These are phyloP conservation scores for Diadema setosum DNA, from an alignment of 35 echinoderm and acorn worm species.

Conservation along the genomic window DNA sequence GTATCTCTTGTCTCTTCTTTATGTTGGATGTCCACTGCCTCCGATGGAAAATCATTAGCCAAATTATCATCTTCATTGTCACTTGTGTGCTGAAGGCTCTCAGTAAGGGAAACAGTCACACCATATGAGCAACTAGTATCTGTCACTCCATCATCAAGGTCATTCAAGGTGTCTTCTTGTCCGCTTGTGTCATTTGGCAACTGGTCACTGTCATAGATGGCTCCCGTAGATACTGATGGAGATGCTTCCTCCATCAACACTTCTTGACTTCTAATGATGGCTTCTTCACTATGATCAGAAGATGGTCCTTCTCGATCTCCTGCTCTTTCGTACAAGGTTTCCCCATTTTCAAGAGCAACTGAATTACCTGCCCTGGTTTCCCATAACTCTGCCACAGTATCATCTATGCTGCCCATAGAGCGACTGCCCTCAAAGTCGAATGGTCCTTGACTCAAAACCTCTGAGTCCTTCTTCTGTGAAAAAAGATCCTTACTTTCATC, in stretches of 20 bases:
- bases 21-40: neutral
- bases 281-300: too few relatives aligned
- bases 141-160: neutral
- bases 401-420: too few relatives aligned
- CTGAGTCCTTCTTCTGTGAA: too few relatives aligned
- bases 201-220: neutral
- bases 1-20: too few relatives aligned
- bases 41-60: neutral
- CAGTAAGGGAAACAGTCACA: neutral
- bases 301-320: too few relatives aligned
- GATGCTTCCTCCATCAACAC: neutral
- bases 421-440: too few relatives aligned
- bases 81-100: neutral
- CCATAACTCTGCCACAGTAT: too few relatives aligned
- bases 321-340: too few relatives aligned
- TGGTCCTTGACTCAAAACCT: too few relatives aligned
- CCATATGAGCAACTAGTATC: neutral
- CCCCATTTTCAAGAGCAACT: too few relatives aligned
- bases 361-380: too few relatives aligned
- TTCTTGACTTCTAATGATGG: neutral
- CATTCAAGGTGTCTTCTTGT: neutral
- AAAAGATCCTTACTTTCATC: neutral
- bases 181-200: neutral
- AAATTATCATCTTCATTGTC: neutral
- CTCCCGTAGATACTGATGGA: neutral